Evolutionary conservation across 2,797 vertebrate genomes (phyloP).

Genomic region (Thaleichthys pacificus): DNA sequence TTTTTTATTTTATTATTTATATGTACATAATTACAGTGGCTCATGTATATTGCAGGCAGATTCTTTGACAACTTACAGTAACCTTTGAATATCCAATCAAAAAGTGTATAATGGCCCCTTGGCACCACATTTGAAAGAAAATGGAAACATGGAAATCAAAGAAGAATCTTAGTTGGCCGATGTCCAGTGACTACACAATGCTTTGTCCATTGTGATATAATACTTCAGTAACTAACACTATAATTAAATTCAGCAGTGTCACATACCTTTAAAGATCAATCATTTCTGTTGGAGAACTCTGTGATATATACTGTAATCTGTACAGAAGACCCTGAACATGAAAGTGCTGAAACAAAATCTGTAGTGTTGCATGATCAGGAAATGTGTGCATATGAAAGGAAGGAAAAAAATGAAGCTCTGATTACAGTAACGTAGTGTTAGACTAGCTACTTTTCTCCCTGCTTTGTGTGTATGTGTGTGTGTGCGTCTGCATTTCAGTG

Average conservation of each 20-base stretch:
- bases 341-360: slow-evolving; percentile 36
- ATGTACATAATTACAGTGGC: slow-evolving; percentile 45
- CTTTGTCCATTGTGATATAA: neutral
- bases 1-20: slow-evolving; percentile 42
- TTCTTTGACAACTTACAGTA: slow-evolving; percentile 17
- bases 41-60: slow-evolving; percentile 31
- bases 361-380: slow-evolving; percentile 39
- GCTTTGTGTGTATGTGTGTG: slow-evolving; percentile 13
- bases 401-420: slow-evolving; percentile 14
- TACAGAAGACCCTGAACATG: slow-evolving; percentile 21
- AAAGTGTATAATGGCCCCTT: slow-evolving; percentile 15
- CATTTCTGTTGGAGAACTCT: neutral
- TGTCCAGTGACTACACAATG: slow-evolving; percentile 1
- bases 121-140: slow-evolving; percentile 5
- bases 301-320: slow-evolving; percentile 11
- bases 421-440: slow-evolving; percentile 12
- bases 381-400: slow-evolving; percentile 28
- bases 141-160: neutral
- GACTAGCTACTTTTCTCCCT: slow-evolving; percentile 25
- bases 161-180: neutral
- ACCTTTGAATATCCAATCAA: slow-evolving; percentile 19
- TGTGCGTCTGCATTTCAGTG: slow-evolving; percentile 22
- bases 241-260: neutral
- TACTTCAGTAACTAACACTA: neutral
- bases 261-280: neutral